Evolutionary conservation across 92 coral and sea anemone genomes (phyloP).

Genomic region (Meandrina meandrites): DNA sequence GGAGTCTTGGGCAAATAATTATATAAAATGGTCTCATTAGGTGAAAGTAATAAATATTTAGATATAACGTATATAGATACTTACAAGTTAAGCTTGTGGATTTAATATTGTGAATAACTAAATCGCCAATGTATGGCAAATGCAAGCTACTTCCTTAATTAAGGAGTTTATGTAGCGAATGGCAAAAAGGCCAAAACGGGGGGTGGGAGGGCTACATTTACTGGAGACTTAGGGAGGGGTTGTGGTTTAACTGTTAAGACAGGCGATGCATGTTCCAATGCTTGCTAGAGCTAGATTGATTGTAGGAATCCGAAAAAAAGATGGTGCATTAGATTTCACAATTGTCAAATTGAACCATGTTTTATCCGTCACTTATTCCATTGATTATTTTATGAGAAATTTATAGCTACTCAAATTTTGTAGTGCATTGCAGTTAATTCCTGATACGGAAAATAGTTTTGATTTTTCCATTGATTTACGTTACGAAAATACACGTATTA

Average conservation of each 20-base stretch:
- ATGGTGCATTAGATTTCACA: neutral
- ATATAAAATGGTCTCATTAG: neutral
- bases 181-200: neutral
- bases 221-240: neutral
- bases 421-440: neutral
- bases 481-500: too few relatives aligned
- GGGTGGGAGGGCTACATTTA: neutral
- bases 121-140: neutral
- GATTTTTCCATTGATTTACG: neutral
- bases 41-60: neutral
- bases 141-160: neutral
- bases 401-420: neutral
- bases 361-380: neutral
- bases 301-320: neutral
- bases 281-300: neutral
- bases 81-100: neutral
- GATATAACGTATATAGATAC: neutral
- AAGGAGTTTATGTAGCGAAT: neutral
- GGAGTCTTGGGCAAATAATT: neutral
- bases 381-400: neutral
- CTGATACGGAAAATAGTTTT: neutral
- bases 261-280: neutral
- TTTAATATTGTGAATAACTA: neutral
- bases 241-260: neutral
- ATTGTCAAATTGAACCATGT: neutral